Percentiles rank a stretch among this genome's conserved stretches.
These are phyloP conservation scores for Melozone crissalis DNA, from an alignment of 2,113 vertebrate species.

Conservation along the genomic window DNA sequence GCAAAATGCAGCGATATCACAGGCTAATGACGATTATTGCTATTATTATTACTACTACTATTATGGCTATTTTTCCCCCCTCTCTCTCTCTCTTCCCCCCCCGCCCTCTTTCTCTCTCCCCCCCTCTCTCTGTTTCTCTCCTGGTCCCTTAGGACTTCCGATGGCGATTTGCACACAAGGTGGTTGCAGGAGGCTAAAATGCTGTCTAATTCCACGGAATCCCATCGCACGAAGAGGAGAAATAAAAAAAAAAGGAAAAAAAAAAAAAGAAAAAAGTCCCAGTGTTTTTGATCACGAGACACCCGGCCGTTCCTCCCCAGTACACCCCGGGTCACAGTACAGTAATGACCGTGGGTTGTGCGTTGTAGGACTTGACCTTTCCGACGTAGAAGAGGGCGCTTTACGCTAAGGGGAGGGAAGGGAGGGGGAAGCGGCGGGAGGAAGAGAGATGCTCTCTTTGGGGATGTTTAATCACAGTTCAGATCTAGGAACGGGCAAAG, in stretches of 20 bases:
- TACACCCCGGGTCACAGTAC: slow-evolving; percentile 64
- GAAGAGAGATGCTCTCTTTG: slow-evolving; percentile 61
- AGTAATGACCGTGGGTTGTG: slow-evolving; percentile 70
- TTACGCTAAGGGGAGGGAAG: slow-evolving; percentile 32
- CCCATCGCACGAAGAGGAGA: not conserved
- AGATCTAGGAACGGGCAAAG: slow-evolving; percentile 44
- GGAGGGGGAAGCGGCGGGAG: slow-evolving; percentile 11
- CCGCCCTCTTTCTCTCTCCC: not conserved
- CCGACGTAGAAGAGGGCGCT: slow-evolving; percentile 57
- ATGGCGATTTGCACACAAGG: slow-evolving; percentile 18
- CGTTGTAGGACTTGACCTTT: slow-evolving; percentile 80
- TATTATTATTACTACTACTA: not conserved
- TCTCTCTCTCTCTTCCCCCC: not conserved
- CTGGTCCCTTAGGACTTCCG: slow-evolving; percentile 39
- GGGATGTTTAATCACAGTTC: slow-evolving; percentile 63
- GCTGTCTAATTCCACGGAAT: slow-evolving; percentile 31
- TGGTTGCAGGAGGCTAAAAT: slow-evolving; percentile 11
- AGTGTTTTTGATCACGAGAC: slow-evolving; percentile 62
- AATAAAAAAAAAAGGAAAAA: not conserved
- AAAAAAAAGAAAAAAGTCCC: not conserved
- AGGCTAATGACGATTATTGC: slow-evolving; percentile 8
- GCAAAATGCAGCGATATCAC: slow-evolving; percentile 7
- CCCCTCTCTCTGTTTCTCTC: not conserved
- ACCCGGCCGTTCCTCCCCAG: slow-evolving; percentile 55
- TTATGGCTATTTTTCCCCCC: not conserved